phyloP scores from a whole-genome alignment of 2,113 vertebrate genomes.

The Tychaedon coryphoeus region DNA sequence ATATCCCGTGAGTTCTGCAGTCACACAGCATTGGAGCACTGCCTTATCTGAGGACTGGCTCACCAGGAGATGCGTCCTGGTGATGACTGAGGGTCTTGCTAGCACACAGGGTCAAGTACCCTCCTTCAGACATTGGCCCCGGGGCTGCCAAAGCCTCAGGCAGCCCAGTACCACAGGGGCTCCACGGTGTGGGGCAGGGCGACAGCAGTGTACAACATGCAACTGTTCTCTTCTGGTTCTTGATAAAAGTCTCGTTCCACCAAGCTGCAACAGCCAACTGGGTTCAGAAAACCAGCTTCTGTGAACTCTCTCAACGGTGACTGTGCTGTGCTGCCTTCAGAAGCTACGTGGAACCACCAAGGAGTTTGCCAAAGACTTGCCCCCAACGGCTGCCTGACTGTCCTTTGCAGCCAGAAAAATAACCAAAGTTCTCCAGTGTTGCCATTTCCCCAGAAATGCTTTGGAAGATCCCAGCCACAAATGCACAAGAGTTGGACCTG shows the following conservation, averaged over 20 bases:
- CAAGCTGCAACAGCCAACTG: background rate
- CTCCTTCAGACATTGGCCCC: accelerated
- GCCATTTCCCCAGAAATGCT: constrained; percentile 1
- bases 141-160: background rate
- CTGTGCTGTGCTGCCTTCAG: background rate
- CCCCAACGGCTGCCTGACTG: background rate
- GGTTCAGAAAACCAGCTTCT: constrained; percentile 25
- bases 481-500: background rate
- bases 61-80: background rate
- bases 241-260: background rate
- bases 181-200: accelerated
- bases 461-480: background rate
- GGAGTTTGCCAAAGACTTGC: constrained; percentile 58
- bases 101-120: background rate
- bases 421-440: constrained; percentile 60
- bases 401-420: constrained; percentile 37
- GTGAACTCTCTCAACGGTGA: background rate
- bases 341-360: background rate
- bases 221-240: background rate
- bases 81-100: background rate
- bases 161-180: background rate
- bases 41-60: background rate
- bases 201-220: accelerated
- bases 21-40: accelerated
- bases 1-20: background rate